Base-by-base conservation (phyloP, 2,113 vertebrate species). In the Triplophysa siluroides region DNA sequence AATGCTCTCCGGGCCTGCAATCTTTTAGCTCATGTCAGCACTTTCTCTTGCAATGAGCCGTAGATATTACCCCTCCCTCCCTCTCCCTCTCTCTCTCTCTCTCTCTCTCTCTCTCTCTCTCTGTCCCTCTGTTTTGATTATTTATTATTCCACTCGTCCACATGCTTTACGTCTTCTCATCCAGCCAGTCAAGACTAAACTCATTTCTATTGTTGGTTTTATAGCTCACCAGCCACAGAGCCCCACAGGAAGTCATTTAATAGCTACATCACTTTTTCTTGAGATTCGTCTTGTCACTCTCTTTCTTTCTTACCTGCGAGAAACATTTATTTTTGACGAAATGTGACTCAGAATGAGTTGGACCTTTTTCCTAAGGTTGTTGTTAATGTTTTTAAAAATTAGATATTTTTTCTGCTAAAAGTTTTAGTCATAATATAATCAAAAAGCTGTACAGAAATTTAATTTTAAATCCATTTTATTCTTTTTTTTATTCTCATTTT, bases 1-100 rank as follows among this genome's bases (percentile, higher is more conserved):
- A 71, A 61, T 80, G 78, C 72, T 83, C 83, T 81, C 64, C 24
- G 78, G 81, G 76, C 78, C 80, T 78, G 76, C 80, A 81, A n/a
- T 43, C 77, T 76, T 85, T 78, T 58, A 83, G 84, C 83, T 85
- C 71, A 78, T 69, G 78, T 88, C 83, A 88, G 86, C 87, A 86
- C 79, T 87, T 87, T 87, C 69, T 58, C 63, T 81, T 54, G 66
- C 82, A 85, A 83, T 79, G 87, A 86, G 83, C 80, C 76, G 47
- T 82, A 76, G 72, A 84, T 77, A 81, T 80, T 82, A 82, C 66
- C 86, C 78, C 76, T 78, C 65, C 41, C 74, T 26, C 26, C 13
- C 2, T 56, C 24, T 21, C 66, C 33, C 75, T 9, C 41, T 56
- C 65, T 78, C 76, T 74, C 72, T 19, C 56, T 24, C 33, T 5